These are phyloP conservation scores for Ophioninae sp. DNA, from an alignment of 2,888 invertebrate species.

Conservation along the genomic window DNA sequence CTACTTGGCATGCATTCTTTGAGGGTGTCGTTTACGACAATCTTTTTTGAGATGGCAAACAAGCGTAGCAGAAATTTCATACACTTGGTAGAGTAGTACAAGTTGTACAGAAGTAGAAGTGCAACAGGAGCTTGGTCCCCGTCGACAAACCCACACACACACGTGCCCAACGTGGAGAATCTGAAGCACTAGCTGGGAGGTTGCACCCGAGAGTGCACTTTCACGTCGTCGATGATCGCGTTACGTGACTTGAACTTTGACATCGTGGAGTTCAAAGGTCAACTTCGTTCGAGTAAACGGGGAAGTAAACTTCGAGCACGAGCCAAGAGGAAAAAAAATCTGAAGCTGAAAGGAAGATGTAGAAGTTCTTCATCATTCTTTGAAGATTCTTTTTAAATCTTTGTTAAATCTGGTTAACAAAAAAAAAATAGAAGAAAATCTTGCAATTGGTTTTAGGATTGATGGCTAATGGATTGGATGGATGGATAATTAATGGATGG, in stretches of 20 bases:
- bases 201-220: slow-evolving; percentile 40
- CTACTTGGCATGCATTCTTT: background rate
- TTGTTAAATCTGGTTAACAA: too few relatives aligned
- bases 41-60: background rate
- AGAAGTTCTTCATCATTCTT: background rate
- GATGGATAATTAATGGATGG: too few relatives aligned
- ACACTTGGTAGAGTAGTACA: background rate
- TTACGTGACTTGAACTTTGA: slow-evolving; percentile 57
- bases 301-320: background rate
- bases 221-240: slow-evolving; percentile 22
- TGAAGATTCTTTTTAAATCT: too few relatives aligned
- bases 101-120: background rate
- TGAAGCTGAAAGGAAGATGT: background rate
- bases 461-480: too few relatives aligned
- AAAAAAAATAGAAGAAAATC: too few relatives aligned
- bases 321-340: background rate
- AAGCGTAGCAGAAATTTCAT: background rate
- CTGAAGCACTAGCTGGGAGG: slow-evolving; percentile 11
- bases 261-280: slow-evolving; percentile 36
- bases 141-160: background rate
- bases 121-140: slow-evolving; percentile 17
- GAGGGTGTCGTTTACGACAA: slow-evolving; percentile 16
- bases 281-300: background rate
- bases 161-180: background rate
- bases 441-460: too few relatives aligned